Percentiles rank a stretch among this genome's conserved stretches.
Evolutionary conservation across 2,888 invertebrate species (phyloP).

Genomic region (Hydropsyche betteni): DNA sequence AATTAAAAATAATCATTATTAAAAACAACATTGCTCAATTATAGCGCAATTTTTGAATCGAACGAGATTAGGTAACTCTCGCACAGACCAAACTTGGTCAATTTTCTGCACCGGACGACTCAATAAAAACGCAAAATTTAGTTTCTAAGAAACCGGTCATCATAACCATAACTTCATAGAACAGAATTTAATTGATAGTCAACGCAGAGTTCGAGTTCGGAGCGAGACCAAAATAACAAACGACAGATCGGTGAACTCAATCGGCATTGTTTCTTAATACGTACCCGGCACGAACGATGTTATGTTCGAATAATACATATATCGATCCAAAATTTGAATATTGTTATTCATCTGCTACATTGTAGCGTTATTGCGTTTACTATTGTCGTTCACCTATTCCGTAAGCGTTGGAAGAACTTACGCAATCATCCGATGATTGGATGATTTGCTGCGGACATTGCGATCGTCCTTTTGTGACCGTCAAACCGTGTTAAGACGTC

Average conservation of each 20-base stretch:
- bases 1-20: too few relatives aligned
- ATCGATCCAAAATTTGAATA: conserved; percentile 13
- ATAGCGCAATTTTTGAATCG: too few relatives aligned
- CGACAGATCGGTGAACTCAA: conserved; percentile 14
- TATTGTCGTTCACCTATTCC: too few relatives aligned
- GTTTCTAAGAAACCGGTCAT: not conserved
- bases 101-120: not conserved
- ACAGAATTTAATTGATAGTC: conserved; percentile 5
- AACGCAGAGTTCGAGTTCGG: not conserved
- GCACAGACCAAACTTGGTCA: too few relatives aligned
- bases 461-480: too few relatives aligned
- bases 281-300: not conserved
- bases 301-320: not conserved
- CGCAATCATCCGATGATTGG: too few relatives aligned
- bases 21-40: too few relatives aligned
- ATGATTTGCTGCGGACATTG: too few relatives aligned
- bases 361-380: too few relatives aligned
- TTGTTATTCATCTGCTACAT: not conserved
- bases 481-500: too few relatives aligned
- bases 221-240: not conserved
- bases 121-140: conserved; percentile 2
- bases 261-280: conserved; percentile 1
- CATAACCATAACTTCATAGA: not conserved
- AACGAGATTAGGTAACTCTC: too few relatives aligned
- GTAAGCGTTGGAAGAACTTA: too few relatives aligned